phyloP scores from a whole-genome alignment of 2,888 invertebrate genomes.

The Drosophila multiciliata region DNA sequence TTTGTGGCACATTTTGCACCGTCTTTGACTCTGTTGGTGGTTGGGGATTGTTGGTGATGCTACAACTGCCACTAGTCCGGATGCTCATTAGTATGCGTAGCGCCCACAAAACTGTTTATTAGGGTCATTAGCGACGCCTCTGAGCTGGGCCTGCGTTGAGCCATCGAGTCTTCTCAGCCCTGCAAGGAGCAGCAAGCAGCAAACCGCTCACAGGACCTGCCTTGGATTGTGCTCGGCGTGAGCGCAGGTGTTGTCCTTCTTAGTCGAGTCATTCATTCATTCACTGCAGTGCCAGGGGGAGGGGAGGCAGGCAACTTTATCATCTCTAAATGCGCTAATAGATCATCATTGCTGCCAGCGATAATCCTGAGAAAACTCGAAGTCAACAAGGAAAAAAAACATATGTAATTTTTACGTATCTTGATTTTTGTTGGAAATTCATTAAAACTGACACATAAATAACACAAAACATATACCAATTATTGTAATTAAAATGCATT shows the following conservation, averaged over 20 bases:
- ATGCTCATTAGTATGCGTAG: slow-evolving; percentile 75
- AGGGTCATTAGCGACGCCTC: slow-evolving; percentile 77
- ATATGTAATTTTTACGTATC: background rate
- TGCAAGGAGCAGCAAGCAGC: slow-evolving; percentile 3
- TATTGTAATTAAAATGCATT: too few species aligned
- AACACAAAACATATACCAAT: background rate
- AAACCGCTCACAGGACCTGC: slow-evolving; percentile 18
- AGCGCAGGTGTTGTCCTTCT: slow-evolving; percentile 9
- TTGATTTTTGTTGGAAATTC: background rate
- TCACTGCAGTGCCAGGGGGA: too few species aligned
- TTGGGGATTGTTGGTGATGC: slow-evolving; percentile 4
- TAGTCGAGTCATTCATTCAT: background rate
- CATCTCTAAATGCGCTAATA: slow-evolving; percentile 36
- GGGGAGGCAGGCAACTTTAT: slow-evolving; percentile 15
- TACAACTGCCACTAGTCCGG: slow-evolving; percentile 38
- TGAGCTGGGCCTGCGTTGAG: slow-evolving; percentile 37
- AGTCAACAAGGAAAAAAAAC: background rate
- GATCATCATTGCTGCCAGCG: slow-evolving; percentile 25
- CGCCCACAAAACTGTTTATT: slow-evolving; percentile 78
- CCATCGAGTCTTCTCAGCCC: slow-evolving; percentile 3
- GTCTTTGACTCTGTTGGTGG: slow-evolving; percentile 13
- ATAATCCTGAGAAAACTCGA: background rate
- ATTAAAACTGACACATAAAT: too few species aligned
- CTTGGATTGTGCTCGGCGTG: slow-evolving; percentile 5
- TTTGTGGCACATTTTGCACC: slow-evolving; percentile 58